Base-by-base conservation (phyloP, 92 coral and sea anemone species). In the Siderastrea radians region DNA sequence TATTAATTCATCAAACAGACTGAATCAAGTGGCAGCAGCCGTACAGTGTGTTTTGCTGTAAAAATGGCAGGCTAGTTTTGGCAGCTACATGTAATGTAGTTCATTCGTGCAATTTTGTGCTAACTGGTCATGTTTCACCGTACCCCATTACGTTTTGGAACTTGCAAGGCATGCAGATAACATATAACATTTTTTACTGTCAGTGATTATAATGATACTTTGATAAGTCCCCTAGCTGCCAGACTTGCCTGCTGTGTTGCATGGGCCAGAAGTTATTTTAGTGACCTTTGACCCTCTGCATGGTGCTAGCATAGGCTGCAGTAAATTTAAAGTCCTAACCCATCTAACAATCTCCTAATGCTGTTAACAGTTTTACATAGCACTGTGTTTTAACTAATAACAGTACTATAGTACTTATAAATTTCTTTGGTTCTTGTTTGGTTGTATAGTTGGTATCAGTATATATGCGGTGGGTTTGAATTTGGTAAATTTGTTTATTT, bases 271-370 rank as follows among this genome's bases (percentile, higher is more conserved):
- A 61, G 3, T 59, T 61, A 43, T 75, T 75, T 45, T 43, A 14
- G 26, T 3, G 8, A 38, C 7, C 47, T 44, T 75, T 63, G 69
- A 61, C 10, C 48, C 9, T 49, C 55, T 78, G 70, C 71, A 78
- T 78, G 57, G 82, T 62, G 71, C 82, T 62, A 19, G 6, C 68
- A 78, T 61, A 48, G 48, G 5, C 68, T 78, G 82, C 71, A 7
- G 9, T 38, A 65, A 65, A 3, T 1, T 5, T 16, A 65, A 16
- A 14, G 19, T 3, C 1, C 57, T 78, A 78, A 78, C 38, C 38
- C 17, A 47, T 15, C 47, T 78, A 57, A 75, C 46, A 78, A 10
- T 62, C 72, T 62, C 7, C 51, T 66, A 49, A 66, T 54, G 55
- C 74, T 49, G 0, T 63, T 51, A 49, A 66, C 19, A 50, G 12